A percentile compares a stretch with the other conserved stretches of the same genome.
These are phyloP conservation scores for Sicus ferrugineus DNA, from an alignment of 2,888 invertebrate species.

Conservation along the genomic window DNA sequence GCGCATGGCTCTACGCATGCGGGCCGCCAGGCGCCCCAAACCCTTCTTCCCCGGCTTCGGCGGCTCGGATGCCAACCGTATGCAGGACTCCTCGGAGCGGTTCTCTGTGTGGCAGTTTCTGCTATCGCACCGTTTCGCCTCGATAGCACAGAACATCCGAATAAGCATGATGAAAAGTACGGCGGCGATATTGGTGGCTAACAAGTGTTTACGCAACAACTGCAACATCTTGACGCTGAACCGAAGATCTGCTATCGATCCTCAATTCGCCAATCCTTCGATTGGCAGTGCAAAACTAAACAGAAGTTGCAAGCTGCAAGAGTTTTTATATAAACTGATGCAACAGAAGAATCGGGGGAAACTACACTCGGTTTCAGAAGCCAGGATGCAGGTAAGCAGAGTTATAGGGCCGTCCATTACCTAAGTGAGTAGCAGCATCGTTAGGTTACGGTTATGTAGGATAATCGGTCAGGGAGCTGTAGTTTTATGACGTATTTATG, in stretches of 20 bases:
- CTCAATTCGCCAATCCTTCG: too few relatives aligned
- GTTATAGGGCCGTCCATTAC: too few relatives aligned
- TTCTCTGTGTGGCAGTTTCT: constrained; percentile 32
- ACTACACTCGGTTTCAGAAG: too few relatives aligned
- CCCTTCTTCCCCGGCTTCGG: constrained; percentile 39
- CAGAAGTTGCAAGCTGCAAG: too few relatives aligned
- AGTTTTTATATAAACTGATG: too few relatives aligned
- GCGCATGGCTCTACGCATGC: constrained; percentile 50
- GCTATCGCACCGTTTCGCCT: constrained; percentile 45
- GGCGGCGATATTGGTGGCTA: constrained; percentile 51
- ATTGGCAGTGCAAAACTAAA: neutral
- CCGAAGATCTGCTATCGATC: neutral
- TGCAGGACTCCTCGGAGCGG: constrained; percentile 38
- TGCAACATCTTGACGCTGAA: constrained; percentile 46
- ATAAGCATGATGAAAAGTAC: constrained; percentile 53
- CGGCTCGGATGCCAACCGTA: constrained; percentile 14
- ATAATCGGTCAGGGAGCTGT: too few relatives aligned
- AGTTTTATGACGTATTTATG: too few relatives aligned
- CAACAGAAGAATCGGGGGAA: too few relatives aligned
- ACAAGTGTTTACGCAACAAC: constrained; percentile 52
- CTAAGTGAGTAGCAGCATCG: too few relatives aligned
- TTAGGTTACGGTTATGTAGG: too few relatives aligned
- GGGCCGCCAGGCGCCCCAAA: constrained; percentile 50
- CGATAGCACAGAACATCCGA: constrained; percentile 53
- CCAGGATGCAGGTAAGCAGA: too few relatives aligned